Base-by-base conservation (phyloP, 2,797 vertebrate species). In the Danionella dracula region DNA sequence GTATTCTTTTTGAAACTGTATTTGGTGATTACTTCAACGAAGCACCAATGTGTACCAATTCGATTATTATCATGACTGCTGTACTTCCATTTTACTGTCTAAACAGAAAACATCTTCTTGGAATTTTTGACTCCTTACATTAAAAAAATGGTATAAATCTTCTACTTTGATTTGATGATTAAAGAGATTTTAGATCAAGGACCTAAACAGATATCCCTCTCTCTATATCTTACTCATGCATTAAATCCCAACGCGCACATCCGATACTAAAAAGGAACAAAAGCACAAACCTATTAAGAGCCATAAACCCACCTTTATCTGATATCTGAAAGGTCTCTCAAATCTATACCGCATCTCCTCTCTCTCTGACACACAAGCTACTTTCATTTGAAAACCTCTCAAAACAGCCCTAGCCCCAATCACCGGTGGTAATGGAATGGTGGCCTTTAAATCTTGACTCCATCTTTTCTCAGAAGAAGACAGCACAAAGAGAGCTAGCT, bases 311-410 rank as follows among this genome's bases (percentile, higher is more conserved):
- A 48, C 78, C 17, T 42, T 53, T 53, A 35, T 63, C 29, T 35
- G 38, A 54, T 44, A 38, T 32, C 38, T 64, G 29, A 64, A 42
- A 35, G 27, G 29, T 54, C 29, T 53, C 40, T 53, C 37, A 42
- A 53, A 53, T 44, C 38, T n/a, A n/a, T n/a, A n/a, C n/a, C n/a
- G n/a, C 71, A 3, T 3, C 23, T 6, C 23, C 23, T 6, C 3
- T 3, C 53, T 80, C 77, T 82, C 53, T 74, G 69, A 76, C 59
- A 45, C 78, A 81, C 74, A 59, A 79, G 82, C 81, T 82, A 84
- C 73, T 77, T 81, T 78, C 73, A 80, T 80, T 48, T 67, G 50
- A 31, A 45, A 37, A 69, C 71, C 50, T 58, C 71, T 56, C 54
- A 19, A 0, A 78, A 69, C 71, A 72, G 72, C 69, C 72, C 49